These are phyloP conservation scores for Hyperopisus bebe DNA, from an alignment of 2,113 vertebrate species.

Conservation along the genomic window DNA sequence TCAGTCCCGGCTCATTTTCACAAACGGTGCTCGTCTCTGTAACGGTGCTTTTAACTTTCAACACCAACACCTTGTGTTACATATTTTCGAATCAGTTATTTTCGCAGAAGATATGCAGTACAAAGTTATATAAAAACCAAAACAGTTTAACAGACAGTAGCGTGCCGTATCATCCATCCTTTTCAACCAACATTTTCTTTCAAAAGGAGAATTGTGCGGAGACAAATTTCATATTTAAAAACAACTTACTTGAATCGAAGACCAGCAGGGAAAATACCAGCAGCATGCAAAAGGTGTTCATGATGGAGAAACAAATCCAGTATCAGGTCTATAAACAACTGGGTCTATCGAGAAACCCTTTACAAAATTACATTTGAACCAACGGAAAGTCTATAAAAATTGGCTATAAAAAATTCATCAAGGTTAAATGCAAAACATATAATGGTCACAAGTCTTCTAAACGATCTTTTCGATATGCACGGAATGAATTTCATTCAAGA, in stretches of 20 bases:
- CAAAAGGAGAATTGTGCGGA: not conserved
- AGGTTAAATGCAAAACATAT: not conserved
- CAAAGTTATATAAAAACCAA: not conserved
- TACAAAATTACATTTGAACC: constrained; percentile 1
- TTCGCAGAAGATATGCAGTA: not conserved
- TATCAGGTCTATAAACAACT: not conserved
- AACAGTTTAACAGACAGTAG: not conserved
- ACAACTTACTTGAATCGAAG: constrained; percentile 29
- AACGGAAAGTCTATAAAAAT: not conserved
- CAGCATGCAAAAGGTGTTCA: constrained; percentile 1
- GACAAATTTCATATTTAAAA: not conserved
- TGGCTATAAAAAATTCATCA: not conserved
- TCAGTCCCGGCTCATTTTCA: not conserved
- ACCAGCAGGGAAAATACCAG: constrained; percentile 20
- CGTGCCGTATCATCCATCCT: not conserved
- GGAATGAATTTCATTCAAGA: constrained; percentile 13
- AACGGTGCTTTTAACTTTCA: not conserved
- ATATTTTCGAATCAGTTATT: not conserved
- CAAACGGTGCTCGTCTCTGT: not conserved
- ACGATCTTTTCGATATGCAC: constrained; percentile 8
- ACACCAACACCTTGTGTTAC: not conserved
- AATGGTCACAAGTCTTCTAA: not conserved
- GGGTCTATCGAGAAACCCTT: not conserved
- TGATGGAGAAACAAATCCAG: constrained; percentile 22
- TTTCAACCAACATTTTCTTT: not conserved